Conservation (phyloP, 2,113 vertebrate genomes). For the Callopanchax toddi region DNA sequence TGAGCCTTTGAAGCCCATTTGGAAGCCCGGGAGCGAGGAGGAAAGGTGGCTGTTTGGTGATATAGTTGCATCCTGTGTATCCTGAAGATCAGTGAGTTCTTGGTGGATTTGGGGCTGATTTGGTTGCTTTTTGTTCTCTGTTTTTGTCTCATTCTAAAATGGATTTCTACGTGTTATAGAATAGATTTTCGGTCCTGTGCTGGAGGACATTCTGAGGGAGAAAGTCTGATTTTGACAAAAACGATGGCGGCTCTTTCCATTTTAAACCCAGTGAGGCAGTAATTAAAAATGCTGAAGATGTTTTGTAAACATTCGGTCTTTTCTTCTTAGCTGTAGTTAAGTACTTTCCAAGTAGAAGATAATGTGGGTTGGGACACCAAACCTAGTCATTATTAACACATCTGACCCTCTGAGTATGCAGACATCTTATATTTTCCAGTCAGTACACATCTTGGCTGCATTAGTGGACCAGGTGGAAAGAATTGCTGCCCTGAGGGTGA, state of each 20-base stretch:
- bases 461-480: slow-evolving; percentile 59
- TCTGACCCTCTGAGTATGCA: slow-evolving; percentile 45
- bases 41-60: slow-evolving; percentile 19
- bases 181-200: slow-evolving; percentile 1
- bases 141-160: neutral
- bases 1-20: slow-evolving; percentile 28
- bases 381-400: slow-evolving; percentile 52
- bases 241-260: neutral
- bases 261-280: neutral
- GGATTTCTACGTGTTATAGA: neutral
- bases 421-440: slow-evolving; percentile 51
- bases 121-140: slow-evolving; percentile 1
- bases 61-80: slow-evolving; percentile 13
- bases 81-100: slow-evolving; percentile 12
- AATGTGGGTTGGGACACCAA: slow-evolving; percentile 45
- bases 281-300: slow-evolving; percentile 27
- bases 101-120: slow-evolving; percentile 4
- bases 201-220: neutral
- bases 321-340: slow-evolving; percentile 33
- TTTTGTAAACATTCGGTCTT: slow-evolving; percentile 37
- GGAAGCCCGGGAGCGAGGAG: slow-evolving; percentile 18
- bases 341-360: slow-evolving; percentile 39
- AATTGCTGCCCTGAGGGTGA: slow-evolving; percentile 68
- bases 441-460: slow-evolving; percentile 51
- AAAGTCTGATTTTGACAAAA: neutral